A percentile compares a stretch with the other conserved stretches of the same genome.
Evolutionary conservation across 2,113 vertebrate genomes (phyloP).

Genomic region (Gymnarchus niloticus): DNA sequence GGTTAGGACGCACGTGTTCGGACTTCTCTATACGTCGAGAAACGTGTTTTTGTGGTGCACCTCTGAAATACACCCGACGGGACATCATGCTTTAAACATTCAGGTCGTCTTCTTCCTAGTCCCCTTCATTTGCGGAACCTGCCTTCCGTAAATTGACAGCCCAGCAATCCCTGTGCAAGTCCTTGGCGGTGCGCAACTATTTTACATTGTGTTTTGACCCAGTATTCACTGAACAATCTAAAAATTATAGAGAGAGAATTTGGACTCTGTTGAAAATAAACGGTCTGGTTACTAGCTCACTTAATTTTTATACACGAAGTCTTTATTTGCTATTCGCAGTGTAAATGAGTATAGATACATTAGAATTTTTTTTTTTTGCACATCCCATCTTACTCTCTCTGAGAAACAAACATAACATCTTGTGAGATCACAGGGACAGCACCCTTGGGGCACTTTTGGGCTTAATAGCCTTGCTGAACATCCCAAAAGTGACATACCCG

Average conservation of each 20-base stretch:
- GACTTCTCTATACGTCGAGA: not conserved
- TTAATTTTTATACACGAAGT: too few relatives aligned
- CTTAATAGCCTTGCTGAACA: too few relatives aligned
- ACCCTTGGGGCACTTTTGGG: too few relatives aligned
- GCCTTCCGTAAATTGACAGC: not conserved
- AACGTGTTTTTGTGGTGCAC: conserved; percentile 12
- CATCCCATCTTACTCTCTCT: too few relatives aligned
- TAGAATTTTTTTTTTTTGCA: too few relatives aligned
- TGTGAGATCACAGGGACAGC: too few relatives aligned
- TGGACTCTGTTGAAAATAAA: not conserved
- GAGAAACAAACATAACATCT: too few relatives aligned
- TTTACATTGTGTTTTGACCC: not conserved
- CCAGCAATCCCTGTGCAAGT: not conserved
- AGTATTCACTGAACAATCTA: not conserved
- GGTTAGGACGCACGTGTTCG: not conserved
- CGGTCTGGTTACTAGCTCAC: not conserved
- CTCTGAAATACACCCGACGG: not conserved
- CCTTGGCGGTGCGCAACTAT: too few relatives aligned
- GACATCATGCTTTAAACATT: not conserved
- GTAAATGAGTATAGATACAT: too few relatives aligned
- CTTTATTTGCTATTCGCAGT: too few relatives aligned
- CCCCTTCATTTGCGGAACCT: not conserved
- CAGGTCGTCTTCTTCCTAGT: not conserved
- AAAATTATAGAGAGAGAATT: not conserved
- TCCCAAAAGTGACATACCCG: too few relatives aligned